A percentile compares a stretch with the other conserved stretches of the same genome.
Conservation (phyloP, 2,113 vertebrate genomes). For the Monopterus albus region DNA sequence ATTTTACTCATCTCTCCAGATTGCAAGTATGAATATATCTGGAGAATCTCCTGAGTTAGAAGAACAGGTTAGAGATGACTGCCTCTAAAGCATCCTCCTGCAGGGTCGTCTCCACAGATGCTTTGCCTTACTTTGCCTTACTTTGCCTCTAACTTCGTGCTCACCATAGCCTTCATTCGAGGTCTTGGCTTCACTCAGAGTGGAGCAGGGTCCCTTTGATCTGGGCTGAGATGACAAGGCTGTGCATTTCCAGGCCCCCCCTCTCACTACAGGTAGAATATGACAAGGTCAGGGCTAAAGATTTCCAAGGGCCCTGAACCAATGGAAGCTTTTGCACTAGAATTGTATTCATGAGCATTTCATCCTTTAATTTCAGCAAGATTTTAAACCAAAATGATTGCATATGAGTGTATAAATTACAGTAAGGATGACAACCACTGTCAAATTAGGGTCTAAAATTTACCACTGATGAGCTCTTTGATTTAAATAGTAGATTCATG, state of each 20-base stretch:
- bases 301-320: not conserved
- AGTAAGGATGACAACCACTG: not conserved
- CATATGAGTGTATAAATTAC: too few species aligned
- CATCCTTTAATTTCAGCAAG: not conserved
- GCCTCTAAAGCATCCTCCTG: not conserved
- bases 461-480: not conserved
- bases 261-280: slow-evolving; percentile 43
- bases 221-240: slow-evolving; percentile 59
- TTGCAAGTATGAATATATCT: slow-evolving; percentile 2
- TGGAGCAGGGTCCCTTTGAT: slow-evolving; percentile 56
- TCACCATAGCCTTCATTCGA: slow-evolving; percentile 26
- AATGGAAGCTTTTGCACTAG: not conserved
- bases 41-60: slow-evolving; percentile 3
- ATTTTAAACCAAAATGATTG: too few species aligned
- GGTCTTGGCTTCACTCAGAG: slow-evolving; percentile 53
- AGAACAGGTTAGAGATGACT: not conserved
- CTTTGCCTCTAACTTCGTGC: not conserved
- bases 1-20: slow-evolving; percentile 38
- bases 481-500: not conserved
- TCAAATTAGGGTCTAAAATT: not conserved
- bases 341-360: not conserved
- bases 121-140: not conserved
- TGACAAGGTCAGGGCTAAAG: slow-evolving; percentile 29
- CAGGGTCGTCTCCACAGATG: not conserved
- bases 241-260: slow-evolving; percentile 58